Evolutionary conservation across 2,113 vertebrate species (phyloP).

Genomic region (Colinus virginianus): DNA sequence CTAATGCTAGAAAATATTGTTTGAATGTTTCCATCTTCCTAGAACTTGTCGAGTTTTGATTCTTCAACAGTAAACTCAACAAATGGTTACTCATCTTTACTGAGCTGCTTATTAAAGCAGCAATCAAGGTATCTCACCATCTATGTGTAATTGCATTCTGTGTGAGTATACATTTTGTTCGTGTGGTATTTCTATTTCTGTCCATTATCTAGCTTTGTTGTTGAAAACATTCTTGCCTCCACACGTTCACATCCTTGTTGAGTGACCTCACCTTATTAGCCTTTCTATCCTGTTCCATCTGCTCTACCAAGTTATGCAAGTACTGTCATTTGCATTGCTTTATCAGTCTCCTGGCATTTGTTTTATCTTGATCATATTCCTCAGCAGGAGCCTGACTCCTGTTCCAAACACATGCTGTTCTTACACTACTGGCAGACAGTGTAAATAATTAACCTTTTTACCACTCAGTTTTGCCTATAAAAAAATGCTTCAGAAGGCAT

Average conservation of each 20-base stretch:
- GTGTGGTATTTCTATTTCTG: background rate
- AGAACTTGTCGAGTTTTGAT: background rate
- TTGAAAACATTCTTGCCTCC: conserved; percentile 8
- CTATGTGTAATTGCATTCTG: background rate
- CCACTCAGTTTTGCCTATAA: conserved; percentile 12
- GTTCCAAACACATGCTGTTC: background rate
- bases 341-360: conserved; percentile 57
- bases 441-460: conserved; percentile 60
- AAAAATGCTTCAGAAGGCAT: background rate
- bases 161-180: background rate
- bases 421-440: conserved; percentile 9
- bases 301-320: background rate
- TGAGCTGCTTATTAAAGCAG: background rate
- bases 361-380: conserved; percentile 58
- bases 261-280: conserved; percentile 40
- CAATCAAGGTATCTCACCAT: background rate
- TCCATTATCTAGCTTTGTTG: background rate
- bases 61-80: background rate
- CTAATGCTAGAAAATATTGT: background rate
- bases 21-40: background rate
- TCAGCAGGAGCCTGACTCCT: conserved; percentile 43
- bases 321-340: conserved; percentile 16
- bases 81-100: background rate
- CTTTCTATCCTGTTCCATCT: conserved; percentile 15
- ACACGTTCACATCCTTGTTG: background rate